These are phyloP conservation scores for Zelleria hepariella DNA, from an alignment of 2,888 invertebrate genomes.

Conservation along the genomic window DNA sequence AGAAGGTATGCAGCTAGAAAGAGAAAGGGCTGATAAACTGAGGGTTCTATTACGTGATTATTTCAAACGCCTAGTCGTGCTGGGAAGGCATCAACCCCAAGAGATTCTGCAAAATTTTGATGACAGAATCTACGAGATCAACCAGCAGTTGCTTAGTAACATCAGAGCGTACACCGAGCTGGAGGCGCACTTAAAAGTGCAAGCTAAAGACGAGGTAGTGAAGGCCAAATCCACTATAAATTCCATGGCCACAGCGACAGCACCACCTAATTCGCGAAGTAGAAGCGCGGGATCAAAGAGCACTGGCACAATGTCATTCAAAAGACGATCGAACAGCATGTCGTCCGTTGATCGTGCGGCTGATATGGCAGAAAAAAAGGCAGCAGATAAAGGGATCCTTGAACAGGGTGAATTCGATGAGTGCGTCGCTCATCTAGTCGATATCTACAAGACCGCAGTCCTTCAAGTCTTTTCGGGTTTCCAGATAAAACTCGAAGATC, in stretches of 20 bases:
- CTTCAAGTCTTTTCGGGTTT: constrained; percentile 31
- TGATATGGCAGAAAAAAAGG: constrained; percentile 9
- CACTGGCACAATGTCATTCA: constrained; percentile 16
- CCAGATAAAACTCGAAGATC: constrained; percentile 26
- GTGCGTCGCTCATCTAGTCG: constrained; percentile 29
- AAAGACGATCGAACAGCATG: constrained; percentile 20
- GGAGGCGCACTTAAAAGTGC: constrained; percentile 34
- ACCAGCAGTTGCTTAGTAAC: constrained; percentile 54
- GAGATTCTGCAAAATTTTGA: constrained; percentile 50
- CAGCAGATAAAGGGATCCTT: constrained; percentile 17
- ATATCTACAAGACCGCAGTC: constrained; percentile 37
- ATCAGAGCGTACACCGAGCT: constrained; percentile 41
- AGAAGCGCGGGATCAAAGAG: constrained; percentile 18
- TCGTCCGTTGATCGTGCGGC: neutral
- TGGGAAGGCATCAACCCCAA: constrained; percentile 39
- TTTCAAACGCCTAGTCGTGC: constrained; percentile 36
- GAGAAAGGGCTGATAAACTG: constrained; percentile 39
- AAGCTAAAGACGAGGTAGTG: constrained; percentile 32
- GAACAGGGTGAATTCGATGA: constrained; percentile 28
- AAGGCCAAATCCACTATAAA: constrained; percentile 35
- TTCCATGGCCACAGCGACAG: constrained; percentile 24
- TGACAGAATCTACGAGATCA: constrained; percentile 43
- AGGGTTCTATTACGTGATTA: constrained; percentile 35
- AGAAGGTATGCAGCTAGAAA: constrained; percentile 37
- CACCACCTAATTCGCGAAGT: constrained; percentile 7